These are phyloP conservation scores for Brachionus manjavacas DNA, from an alignment of 1,140 invertebrate species.

Conservation along the genomic window DNA sequence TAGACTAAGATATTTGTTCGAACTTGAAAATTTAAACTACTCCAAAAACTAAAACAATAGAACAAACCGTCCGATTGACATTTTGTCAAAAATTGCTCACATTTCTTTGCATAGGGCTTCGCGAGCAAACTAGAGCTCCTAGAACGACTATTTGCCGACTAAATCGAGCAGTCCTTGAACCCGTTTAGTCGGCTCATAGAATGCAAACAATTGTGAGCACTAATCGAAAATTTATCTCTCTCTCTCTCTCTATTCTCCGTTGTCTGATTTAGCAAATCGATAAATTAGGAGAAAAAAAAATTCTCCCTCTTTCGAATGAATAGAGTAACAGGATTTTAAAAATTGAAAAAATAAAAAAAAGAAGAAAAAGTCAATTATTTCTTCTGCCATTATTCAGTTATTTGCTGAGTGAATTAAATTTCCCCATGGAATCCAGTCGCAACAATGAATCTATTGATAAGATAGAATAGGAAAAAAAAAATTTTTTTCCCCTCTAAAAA, in stretches of 20 bases:
- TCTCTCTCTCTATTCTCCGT: too few relatives aligned
- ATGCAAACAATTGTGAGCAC: too few relatives aligned
- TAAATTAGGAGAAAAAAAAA: background rate
- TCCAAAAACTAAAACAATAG: background rate
- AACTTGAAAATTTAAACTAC: background rate
- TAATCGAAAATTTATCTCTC: too few relatives aligned
- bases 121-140: background rate
- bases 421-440: background rate
- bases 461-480: background rate
- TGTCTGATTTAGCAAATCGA: background rate
- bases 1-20: background rate
- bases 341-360: slow-evolving; percentile 2
- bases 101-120: background rate
- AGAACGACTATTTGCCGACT: background rate
- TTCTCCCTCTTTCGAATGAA: too few relatives aligned
- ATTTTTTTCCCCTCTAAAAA: too few relatives aligned
- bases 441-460: slow-evolving; percentile 22
- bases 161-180: background rate
- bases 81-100: background rate
- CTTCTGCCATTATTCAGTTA: background rate
- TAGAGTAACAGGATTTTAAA: background rate
- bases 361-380: slow-evolving; percentile 26
- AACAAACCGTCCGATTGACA: slow-evolving; percentile 29
- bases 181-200: background rate
- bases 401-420: background rate